phyloP scores from a whole-genome alignment of 2,113 vertebrate species.

The Puntigrus tetrazona region DNA sequence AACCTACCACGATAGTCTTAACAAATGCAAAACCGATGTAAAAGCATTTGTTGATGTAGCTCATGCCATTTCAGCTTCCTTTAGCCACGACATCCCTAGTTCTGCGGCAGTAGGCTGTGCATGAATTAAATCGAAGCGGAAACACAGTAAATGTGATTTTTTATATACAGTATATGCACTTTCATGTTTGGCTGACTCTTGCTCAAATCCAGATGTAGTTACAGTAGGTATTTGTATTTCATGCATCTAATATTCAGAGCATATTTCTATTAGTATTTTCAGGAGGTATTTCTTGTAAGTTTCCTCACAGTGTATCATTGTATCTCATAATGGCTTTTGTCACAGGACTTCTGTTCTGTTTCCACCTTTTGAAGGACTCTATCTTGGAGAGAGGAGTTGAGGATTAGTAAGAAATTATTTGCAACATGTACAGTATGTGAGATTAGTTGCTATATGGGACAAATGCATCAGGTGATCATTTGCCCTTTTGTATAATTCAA shows the following conservation, averaged over 20 bases:
- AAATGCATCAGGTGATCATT: not conserved
- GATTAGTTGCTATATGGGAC: not conserved
- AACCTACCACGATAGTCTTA: too few relatives aligned
- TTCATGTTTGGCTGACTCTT: constrained; percentile 26
- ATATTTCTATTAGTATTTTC: constrained; percentile 51
- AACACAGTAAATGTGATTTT: constrained; percentile 11
- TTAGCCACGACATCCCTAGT: too few relatives aligned
- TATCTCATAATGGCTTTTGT: constrained; percentile 47
- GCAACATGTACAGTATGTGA: not conserved
- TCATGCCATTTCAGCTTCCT: too few relatives aligned
- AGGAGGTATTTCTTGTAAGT: constrained; percentile 42
- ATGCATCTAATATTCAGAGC: constrained; percentile 62
- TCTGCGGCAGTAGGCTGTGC: not conserved
- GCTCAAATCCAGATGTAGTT: constrained; percentile 46
- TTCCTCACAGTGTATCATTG: constrained; percentile 45
- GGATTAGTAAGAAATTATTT: not conserved
- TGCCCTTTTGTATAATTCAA: not conserved
- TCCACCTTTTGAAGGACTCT: constrained; percentile 17
- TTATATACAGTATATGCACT: constrained; percentile 2
- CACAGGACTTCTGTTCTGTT: constrained; percentile 40
- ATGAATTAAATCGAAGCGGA: not conserved
- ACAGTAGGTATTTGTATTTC: constrained; percentile 55
- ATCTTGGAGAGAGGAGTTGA: not conserved
- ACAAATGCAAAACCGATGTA: too few relatives aligned
- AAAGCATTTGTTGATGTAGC: too few relatives aligned